Evolutionary conservation across 37 sponge, comb jelly and placozoan species (phyloP), one percentile per base, ranked within the genome.

Genomic region (Axinella damicornis): DNA sequence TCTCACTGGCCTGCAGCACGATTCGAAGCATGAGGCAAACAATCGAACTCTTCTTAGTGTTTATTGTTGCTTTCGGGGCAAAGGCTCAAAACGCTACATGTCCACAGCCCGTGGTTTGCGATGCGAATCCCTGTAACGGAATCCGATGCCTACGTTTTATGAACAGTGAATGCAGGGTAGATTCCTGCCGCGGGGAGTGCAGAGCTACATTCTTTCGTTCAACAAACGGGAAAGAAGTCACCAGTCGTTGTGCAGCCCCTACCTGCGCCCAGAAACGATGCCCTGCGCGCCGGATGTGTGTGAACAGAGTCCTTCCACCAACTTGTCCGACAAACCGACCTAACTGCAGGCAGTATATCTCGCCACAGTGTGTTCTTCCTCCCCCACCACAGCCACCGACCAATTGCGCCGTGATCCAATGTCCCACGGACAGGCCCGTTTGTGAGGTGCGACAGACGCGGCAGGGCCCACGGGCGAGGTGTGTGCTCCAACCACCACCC

Each of bases 21-120:
- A 12, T 9, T 46, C 46, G 6, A 46, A 46, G 46, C 46, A 46
- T 46, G 9, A 46, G 4, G 46, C 46, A 46, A 46, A 46, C 46
- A 4, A 46, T 46, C 46, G 6, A 12, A 9, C 46, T 46, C 46
- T 9, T 46, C 46, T 46, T 46, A 46, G 4, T 9, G 46, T 9
- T 46, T 46, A 12, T 46, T 9, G 46, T 9, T 46, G 46, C 46
- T 46, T 9, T 46, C 46, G 46, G 46, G 4, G 46, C 46, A 1
- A 74, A 70, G 2, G 60, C 79, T 53, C 46, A 83, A 24, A n/a
- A 64, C 25, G 25, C 25, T 9, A 25, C 22, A 27, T 61, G 62
- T 61, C 62, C 62, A 5, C 22, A 61, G 22, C 62, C 62, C 22
- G 62, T 61, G 4, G 62, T 27, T 5, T 61, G 62, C 14, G 25